Evolutionary conservation across 1,140 invertebrate species (phyloP).

Genomic region (Chlorops oryzae): DNA sequence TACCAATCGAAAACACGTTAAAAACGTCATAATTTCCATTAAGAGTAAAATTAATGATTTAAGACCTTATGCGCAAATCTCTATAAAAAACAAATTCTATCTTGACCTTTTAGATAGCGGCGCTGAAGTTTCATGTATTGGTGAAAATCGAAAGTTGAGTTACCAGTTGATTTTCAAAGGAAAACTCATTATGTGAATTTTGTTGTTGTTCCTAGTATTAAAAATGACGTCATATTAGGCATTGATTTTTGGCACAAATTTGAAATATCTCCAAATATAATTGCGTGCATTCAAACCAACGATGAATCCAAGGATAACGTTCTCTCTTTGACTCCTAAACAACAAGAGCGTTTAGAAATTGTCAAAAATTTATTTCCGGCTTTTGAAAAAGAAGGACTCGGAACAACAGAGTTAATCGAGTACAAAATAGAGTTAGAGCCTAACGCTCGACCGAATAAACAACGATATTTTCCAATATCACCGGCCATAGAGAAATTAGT

Average conservation of each 20-base stretch:
- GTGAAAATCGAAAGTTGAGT: too few species aligned
- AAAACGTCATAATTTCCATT: not conserved
- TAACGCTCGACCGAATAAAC: not conserved
- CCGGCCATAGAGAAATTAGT: slow-evolving; percentile 3
- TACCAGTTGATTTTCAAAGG: too few species aligned
- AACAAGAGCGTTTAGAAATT: too few species aligned
- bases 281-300: not conserved
- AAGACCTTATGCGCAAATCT: not conserved
- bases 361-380: too few species aligned
- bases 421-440: not conserved
- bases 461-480: slow-evolving; percentile 1
- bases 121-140: too few species aligned
- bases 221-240: not conserved
- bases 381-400: not conserved
- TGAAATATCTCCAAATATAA: not conserved
- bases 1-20: not conserved
- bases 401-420: not conserved
- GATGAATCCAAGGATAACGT: too few species aligned
- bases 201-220: too few species aligned
- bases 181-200: too few species aligned
- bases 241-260: slow-evolving; percentile 1
- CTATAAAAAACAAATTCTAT: too few species aligned
- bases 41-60: not conserved
- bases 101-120: too few species aligned
- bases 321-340: too few species aligned